Percentiles rank a stretch among this genome's conserved stretches.
These are phyloP conservation scores for Microhierax caerulescens DNA, from an alignment of 2,797 vertebrate species.

Conservation along the genomic window DNA sequence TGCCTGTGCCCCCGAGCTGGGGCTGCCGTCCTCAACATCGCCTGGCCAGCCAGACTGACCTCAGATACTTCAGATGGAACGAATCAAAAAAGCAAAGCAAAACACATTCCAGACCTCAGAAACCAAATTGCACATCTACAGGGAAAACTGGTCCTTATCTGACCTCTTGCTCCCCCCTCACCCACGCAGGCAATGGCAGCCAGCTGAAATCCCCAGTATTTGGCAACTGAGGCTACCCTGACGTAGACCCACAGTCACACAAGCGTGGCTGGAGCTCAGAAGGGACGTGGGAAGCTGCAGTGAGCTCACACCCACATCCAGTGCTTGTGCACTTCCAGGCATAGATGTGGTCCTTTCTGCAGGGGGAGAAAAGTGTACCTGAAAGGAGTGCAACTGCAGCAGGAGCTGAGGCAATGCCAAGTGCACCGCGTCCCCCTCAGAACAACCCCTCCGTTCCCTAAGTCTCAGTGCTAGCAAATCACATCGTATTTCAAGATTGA, in stretches of 20 bases:
- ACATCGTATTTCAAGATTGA: not conserved
- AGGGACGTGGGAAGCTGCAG: not conserved
- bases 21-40: rapidly evolving
- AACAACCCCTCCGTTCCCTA: not conserved
- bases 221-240: not conserved
- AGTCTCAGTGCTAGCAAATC: not conserved
- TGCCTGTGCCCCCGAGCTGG: not conserved
- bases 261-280: not conserved
- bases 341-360: not conserved
- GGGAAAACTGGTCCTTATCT: not conserved
- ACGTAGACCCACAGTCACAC: not conserved
- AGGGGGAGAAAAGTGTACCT: not conserved
- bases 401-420: not conserved
- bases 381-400: not conserved
- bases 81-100: not conserved
- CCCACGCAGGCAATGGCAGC: not conserved
- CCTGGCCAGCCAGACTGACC: not conserved
- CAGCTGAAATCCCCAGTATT: not conserved
- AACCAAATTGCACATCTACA: not conserved
- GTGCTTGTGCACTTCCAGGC: not conserved
- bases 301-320: not conserved
- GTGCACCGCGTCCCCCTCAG: rapidly evolving
- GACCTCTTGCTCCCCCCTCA: not conserved
- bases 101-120: not conserved
- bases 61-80: not conserved